A percentile compares a stretch with the other conserved stretches of the same genome.
phyloP scores from a whole-genome alignment of 2,113 vertebrate species.

The Leptobrachium leishanense region DNA sequence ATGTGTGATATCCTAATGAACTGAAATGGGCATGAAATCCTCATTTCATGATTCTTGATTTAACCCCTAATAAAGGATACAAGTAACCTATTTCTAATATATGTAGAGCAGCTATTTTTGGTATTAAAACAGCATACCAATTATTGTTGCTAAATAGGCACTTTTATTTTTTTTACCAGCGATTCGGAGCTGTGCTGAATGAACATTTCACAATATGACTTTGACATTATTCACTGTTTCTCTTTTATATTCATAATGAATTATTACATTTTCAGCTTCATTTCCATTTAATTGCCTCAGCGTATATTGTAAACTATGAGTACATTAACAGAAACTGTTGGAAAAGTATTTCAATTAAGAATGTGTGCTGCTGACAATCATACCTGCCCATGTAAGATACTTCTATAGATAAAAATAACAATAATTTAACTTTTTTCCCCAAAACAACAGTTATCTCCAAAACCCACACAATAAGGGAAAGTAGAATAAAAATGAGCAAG shows the following conservation, averaged over 20 bases:
- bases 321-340: conserved; percentile 17
- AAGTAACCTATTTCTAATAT: conserved; percentile 73
- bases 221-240: conserved; percentile 8
- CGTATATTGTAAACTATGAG: conserved; percentile 26
- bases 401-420: too few relatives aligned
- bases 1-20: conserved; percentile 82
- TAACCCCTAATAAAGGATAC: conserved; percentile 74
- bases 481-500: too few relatives aligned
- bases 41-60: conserved; percentile 75
- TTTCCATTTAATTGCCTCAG: conserved; percentile 56
- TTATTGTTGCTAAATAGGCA: conserved; percentile 60
- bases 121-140: conserved; percentile 65
- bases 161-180: conserved; percentile 15
- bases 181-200: conserved; percentile 17
- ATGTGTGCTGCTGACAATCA: not conserved
- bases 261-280: conserved; percentile 62
- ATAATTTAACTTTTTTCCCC: too few relatives aligned
- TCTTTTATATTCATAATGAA: conserved; percentile 50
- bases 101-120: conserved; percentile 68
- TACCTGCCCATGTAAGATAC: not conserved
- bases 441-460: too few relatives aligned
- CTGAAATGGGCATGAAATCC: conserved; percentile 78
- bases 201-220: conserved; percentile 24
- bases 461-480: too few relatives aligned
- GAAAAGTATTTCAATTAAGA: conserved; percentile 48